phyloP scores from a whole-genome alignment of 2,888 invertebrate genomes.

The Galeopsomyia nigrocyanea region DNA sequence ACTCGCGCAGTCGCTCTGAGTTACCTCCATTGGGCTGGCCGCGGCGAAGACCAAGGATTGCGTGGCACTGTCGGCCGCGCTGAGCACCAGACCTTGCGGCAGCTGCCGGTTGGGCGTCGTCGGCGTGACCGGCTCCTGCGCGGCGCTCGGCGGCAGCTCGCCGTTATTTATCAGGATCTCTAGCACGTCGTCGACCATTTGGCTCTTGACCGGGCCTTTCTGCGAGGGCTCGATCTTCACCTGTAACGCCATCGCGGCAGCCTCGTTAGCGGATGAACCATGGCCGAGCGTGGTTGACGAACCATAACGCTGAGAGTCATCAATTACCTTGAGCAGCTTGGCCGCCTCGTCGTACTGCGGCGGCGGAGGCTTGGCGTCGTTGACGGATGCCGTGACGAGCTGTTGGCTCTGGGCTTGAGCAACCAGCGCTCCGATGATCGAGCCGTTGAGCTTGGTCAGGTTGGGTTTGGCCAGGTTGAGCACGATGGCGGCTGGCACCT shows the following conservation, averaged over 20 bases:
- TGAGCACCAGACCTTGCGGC: slow-evolving; percentile 65
- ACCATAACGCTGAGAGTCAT: too few species aligned
- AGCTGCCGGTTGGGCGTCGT: slow-evolving; percentile 69
- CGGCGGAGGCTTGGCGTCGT: slow-evolving; percentile 71
- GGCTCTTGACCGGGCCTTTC: slow-evolving; percentile 74
- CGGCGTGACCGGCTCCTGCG: slow-evolving; percentile 78
- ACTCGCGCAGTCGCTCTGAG: slow-evolving; percentile 61
- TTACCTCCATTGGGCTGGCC: slow-evolving; percentile 64
- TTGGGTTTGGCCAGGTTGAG: slow-evolving; percentile 63
- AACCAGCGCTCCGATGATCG: slow-evolving; percentile 63
- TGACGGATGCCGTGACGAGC: slow-evolving; percentile 58
- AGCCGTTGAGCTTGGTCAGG: slow-evolving; percentile 62
- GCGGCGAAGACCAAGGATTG: slow-evolving; percentile 62
- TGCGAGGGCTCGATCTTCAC: slow-evolving; percentile 67
- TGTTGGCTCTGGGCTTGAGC: slow-evolving; percentile 65
- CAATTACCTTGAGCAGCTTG: slow-evolving; percentile 71
- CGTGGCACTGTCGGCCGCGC: slow-evolving; percentile 62
- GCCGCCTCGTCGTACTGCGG: slow-evolving; percentile 82
- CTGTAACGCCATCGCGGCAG: slow-evolving; percentile 49
- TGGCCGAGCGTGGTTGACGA: too few species aligned
- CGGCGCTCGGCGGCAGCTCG: slow-evolving; percentile 90
- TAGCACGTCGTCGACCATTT: slow-evolving; percentile 91
- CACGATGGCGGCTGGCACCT: slow-evolving; percentile 65
- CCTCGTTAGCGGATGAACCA: not conserved
- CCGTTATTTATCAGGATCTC: slow-evolving; percentile 95